Conservation (phyloP, 2,797 vertebrate genomes). For the Catamblyrhynchus diadema region DNA sequence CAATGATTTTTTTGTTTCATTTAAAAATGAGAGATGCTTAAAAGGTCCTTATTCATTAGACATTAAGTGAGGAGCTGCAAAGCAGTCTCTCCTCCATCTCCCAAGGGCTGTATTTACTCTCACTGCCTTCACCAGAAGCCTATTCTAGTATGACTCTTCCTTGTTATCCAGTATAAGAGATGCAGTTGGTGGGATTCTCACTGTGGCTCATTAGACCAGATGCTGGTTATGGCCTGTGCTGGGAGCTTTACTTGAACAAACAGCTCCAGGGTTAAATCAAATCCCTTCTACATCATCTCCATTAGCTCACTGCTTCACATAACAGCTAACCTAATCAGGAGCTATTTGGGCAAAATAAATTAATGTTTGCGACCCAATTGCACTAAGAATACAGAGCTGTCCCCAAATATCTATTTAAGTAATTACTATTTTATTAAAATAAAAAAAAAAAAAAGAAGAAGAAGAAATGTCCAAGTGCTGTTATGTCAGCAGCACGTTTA, state of each 20-base stretch:
- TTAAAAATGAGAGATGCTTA: neutral
- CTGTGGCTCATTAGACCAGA: conserved; percentile 54
- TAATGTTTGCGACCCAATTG: neutral
- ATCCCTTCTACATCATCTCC: conserved; percentile 39
- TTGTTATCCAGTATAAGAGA: conserved; percentile 16
- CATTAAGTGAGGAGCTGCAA: neutral
- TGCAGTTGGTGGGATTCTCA: neutral
- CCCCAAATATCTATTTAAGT: neutral
- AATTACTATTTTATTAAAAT: neutral
- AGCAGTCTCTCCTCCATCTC: neutral
- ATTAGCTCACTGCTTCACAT: neutral
- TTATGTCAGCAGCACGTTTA: neutral
- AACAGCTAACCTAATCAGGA: neutral
- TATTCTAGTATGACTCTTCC: neutral
- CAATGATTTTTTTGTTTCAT: neutral
- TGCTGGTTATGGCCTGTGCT: conserved; percentile 6
- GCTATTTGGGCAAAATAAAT: neutral
- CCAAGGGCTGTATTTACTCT: neutral
- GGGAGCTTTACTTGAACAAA: conserved; percentile 43
- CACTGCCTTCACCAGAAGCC: neutral
- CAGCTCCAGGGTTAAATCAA: conserved; percentile 34
- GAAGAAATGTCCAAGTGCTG: neutral
- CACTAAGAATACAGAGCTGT: neutral
- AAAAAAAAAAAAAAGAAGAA: neutral
- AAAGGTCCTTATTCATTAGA: neutral